Base-by-base conservation (phyloP, 2,888 invertebrate genomes). In the Linyphia triangularis region DNA sequence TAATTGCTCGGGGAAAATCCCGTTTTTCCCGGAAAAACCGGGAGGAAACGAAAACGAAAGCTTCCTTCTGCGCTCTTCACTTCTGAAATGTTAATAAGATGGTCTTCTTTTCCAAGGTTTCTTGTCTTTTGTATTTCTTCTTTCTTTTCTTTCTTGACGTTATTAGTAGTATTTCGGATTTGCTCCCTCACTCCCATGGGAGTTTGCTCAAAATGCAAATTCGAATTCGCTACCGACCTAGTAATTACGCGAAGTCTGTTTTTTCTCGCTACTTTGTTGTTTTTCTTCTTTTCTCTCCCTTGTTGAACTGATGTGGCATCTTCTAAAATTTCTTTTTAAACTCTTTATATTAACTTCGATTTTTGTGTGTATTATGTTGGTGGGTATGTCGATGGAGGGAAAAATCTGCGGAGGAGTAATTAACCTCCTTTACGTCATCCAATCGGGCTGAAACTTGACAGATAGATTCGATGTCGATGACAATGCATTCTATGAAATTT, bases 81-180 rank as follows among this genome's bases (percentile, higher is more conserved):
- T n/a, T 51, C n/a, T 88, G 63, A 88, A 88, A 88, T 88, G 86
- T 88, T 88, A 88, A 88, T 88, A 75, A 88, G 86, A 88, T 88
- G 86, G 73, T 88, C 72, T 84, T 70, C 19, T 69, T 63, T 24
- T 63, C 69, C 69, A 57, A 51, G 57, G 67, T 81, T 22, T 78
- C 37, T 75, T 70, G 57, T 61, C 22, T 72, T 63, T 72, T 26
- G 33, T 57, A 43, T 3, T 13, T 51, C 9, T 63, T 79, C 22
- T 69, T 67, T 43, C 26, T n/a, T n/a, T n/a, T 24, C 51, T 63
- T 33, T 26, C 65, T 63, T 30, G 33, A 61, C 59, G 59, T 63
- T 63, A 65, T 78, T 65, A 40, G 78, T 24, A 26, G 75, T 19
- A 57, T 73, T 73, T 57, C 28, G 24, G 33, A 75, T 24, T 59